Conservation (phyloP, 2,797 vertebrate genomes). For the Natrix natrix region DNA sequence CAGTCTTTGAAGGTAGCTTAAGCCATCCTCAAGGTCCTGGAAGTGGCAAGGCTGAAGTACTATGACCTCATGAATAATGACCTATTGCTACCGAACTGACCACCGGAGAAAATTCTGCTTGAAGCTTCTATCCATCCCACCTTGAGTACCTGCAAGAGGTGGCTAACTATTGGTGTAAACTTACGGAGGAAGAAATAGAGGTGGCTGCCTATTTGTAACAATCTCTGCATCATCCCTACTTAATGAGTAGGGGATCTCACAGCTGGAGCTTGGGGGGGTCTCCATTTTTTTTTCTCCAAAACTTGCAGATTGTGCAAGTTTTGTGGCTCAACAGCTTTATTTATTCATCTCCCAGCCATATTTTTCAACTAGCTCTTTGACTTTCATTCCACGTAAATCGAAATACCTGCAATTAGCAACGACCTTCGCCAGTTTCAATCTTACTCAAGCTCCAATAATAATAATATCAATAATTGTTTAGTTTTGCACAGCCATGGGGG, state of each 20-base stretch:
- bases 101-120: background rate
- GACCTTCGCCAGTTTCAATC: background rate
- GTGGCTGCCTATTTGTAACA: background rate
- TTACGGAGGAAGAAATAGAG: background rate
- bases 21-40: conserved; percentile 44
- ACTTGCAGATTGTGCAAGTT: too few relatives aligned
- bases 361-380: conserved; percentile 40
- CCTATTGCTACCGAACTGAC: background rate
- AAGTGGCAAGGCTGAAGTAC: background rate
- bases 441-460: background rate
- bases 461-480: too few relatives aligned
- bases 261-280: background rate
- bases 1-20: conserved; percentile 45
- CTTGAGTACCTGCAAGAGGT: background rate
- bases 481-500: background rate
- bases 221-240: background rate
- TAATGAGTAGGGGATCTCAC: background rate
- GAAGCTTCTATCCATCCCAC: background rate
- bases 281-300: background rate
- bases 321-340: background rate
- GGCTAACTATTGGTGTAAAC: background rate
- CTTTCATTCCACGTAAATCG: conserved; percentile 5
- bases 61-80: conserved; percentile 31
- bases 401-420: background rate
- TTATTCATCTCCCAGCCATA: conserved; percentile 10